Conservation (phyloP, 2,888 invertebrate genomes). For the Horisme vitalbata region DNA sequence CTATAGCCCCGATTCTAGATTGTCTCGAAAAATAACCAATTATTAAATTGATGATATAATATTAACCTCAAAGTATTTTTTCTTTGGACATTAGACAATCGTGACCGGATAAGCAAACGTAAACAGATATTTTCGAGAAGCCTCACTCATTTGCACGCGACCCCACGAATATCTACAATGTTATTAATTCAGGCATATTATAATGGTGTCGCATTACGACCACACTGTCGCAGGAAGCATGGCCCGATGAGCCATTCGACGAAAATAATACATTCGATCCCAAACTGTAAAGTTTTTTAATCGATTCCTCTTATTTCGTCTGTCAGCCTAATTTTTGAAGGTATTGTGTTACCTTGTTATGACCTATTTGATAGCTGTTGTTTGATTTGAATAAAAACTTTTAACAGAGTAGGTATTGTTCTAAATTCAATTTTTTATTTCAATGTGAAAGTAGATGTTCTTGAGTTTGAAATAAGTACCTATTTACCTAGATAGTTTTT, state of each 20-base stretch:
- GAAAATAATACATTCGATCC: constrained; percentile 72
- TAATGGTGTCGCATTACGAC: constrained; percentile 77
- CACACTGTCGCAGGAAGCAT: constrained; percentile 81
- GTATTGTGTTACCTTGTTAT: constrained; percentile 43
- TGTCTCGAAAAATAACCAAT: too few relatives aligned
- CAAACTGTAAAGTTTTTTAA: constrained; percentile 61
- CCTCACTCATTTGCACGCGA: constrained; percentile 80
- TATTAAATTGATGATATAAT: too few relatives aligned
- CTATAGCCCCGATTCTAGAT: too few relatives aligned
- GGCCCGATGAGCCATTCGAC: constrained; percentile 71
- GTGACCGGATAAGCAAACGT: constrained; percentile 37
- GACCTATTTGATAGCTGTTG: background rate
- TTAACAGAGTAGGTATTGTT: background rate
- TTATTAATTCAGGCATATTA: constrained; percentile 81
- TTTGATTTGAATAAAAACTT: background rate
- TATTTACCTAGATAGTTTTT: too few relatives aligned
- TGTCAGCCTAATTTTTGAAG: constrained; percentile 51
- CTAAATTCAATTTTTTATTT: background rate
- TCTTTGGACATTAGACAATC: constrained; percentile 20
- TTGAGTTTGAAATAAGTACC: too few relatives aligned
- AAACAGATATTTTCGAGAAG: constrained; percentile 77
- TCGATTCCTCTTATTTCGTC: constrained; percentile 59
- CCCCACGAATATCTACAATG: constrained; percentile 74
- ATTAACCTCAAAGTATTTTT: too few relatives aligned
- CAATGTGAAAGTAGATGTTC: too few relatives aligned